Evolutionary conservation across 2,113 vertebrate genomes (phyloP).

Genomic region (Coreoperca whiteheadi): DNA sequence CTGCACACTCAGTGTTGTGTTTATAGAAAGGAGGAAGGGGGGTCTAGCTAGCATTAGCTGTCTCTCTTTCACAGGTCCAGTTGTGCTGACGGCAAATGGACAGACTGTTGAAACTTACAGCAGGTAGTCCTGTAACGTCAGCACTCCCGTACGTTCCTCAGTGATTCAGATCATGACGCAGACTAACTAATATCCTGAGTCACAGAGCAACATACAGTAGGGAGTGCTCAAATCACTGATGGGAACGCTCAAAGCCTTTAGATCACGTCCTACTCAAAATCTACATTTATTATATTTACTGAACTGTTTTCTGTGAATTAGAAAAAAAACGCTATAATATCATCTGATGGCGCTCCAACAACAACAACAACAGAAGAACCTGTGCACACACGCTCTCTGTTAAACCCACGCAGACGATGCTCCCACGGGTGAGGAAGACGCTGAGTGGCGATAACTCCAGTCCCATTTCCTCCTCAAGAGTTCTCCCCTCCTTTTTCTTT

Average conservation of each 20-base stretch:
- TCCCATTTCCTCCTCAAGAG: constrained; percentile 55
- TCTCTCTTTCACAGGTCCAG: too few species aligned
- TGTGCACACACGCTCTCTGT: neutral
- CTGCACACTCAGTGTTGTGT: too few species aligned
- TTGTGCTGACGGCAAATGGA: too few species aligned
- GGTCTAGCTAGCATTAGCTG: neutral
- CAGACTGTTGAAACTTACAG: neutral
- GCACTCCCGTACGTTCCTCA: too few species aligned
- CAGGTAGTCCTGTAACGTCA: neutral
- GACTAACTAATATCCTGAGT: neutral
- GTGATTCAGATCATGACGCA: neutral
- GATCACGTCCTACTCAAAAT: neutral
- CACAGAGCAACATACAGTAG: too few species aligned
- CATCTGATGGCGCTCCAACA: neutral
- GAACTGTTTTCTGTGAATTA: neutral
- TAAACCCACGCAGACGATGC: neutral
- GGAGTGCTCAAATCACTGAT: neutral
- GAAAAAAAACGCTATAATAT: neutral
- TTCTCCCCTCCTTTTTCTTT: constrained; percentile 12
- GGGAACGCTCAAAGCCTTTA: too few species aligned
- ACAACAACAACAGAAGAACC: neutral
- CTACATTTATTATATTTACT: neutral
- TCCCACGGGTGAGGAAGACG: constrained; percentile 35
- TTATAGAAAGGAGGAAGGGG: too few species aligned
- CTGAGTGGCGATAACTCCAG: constrained; percentile 49